Percentiles rank a stretch among this genome's conserved stretches.
Conservation (phyloP, 37 sponge, comb jelly and placozoan species). For the Bolinopsis microptera region DNA sequence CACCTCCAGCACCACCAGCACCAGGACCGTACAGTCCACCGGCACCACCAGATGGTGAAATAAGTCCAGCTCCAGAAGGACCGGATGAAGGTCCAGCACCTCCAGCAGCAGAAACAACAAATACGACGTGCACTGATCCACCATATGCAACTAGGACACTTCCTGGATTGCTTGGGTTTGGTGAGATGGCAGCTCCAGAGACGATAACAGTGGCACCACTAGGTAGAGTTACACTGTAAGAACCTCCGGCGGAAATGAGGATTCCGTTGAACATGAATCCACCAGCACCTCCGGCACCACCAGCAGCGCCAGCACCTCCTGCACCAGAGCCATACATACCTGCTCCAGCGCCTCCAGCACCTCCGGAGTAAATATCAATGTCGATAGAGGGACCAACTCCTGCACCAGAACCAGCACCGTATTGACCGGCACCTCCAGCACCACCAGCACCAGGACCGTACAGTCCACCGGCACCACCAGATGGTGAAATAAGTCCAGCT, state of each 20-base stretch:
- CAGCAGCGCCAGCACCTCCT: no score
- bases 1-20: neutral
- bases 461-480: neutral
- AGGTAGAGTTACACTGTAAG: constrained; percentile 21
- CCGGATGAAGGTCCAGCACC: neutral
- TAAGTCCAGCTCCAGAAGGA: neutral
- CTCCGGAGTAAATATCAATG: no score
- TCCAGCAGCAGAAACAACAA: constrained; percentile 8
- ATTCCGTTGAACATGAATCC: constrained; percentile 50
- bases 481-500: neutral
- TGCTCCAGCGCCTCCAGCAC: neutral
- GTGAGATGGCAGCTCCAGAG: constrained; percentile 33
- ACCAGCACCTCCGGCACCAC: neutral
- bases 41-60: neutral
- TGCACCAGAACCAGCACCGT: neutral
- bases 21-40: neutral
- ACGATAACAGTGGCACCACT: constrained; percentile 17
- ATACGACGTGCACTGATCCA: neutral
- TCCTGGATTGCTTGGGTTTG: constrained; percentile 49
- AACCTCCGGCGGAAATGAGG: constrained; percentile 11
- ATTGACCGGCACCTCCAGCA: neutral
- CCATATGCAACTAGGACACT: constrained; percentile 11
- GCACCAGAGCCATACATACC: no score
- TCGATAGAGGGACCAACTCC: no score
- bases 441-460: neutral